Conservation (phyloP, 2,797 vertebrate genomes). For the Botia almorhae region DNA sequence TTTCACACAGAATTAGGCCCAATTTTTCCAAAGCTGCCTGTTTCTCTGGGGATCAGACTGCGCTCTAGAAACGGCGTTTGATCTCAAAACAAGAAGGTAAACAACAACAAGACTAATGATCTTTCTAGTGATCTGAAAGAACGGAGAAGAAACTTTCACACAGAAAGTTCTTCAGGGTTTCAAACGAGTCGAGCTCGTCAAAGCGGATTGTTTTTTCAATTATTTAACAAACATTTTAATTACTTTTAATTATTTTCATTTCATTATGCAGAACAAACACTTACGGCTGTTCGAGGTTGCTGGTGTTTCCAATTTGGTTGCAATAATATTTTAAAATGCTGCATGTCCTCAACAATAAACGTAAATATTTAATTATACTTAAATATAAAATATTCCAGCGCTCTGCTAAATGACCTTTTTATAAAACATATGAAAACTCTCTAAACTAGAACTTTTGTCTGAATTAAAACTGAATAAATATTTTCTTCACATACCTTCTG, state of each 20-base stretch:
- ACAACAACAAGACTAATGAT: slow-evolving; percentile 56
- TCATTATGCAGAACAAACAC: slow-evolving; percentile 42
- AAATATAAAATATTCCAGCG: too few relatives aligned
- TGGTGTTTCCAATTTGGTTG: neutral
- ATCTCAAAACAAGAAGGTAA: slow-evolving; percentile 57
- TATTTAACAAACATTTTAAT: slow-evolving; percentile 37
- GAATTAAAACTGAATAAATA: too few relatives aligned
- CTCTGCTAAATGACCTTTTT: too few relatives aligned
- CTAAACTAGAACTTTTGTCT: too few relatives aligned
- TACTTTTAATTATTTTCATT: slow-evolving; percentile 34
- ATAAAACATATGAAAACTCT: too few relatives aligned
- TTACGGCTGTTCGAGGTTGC: neutral
- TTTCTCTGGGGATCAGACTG: slow-evolving; percentile 45
- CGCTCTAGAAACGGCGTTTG: slow-evolving; percentile 50
- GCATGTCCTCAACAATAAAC: neutral
- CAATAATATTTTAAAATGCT: slow-evolving; percentile 22
- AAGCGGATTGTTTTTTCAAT: slow-evolving; percentile 32
- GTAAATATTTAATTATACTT: too few relatives aligned
- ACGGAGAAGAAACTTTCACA: slow-evolving; percentile 20
- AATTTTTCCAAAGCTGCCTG: slow-evolving; percentile 51
- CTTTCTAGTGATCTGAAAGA: slow-evolving; percentile 39
- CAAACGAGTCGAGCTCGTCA: slow-evolving; percentile 6
- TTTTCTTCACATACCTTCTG: neutral
- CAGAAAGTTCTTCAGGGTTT: slow-evolving; percentile 3
- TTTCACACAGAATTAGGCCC: slow-evolving; percentile 43